phyloP scores from a whole-genome alignment of 1,140 invertebrate species.

The Cyclargus thomasi region DNA sequence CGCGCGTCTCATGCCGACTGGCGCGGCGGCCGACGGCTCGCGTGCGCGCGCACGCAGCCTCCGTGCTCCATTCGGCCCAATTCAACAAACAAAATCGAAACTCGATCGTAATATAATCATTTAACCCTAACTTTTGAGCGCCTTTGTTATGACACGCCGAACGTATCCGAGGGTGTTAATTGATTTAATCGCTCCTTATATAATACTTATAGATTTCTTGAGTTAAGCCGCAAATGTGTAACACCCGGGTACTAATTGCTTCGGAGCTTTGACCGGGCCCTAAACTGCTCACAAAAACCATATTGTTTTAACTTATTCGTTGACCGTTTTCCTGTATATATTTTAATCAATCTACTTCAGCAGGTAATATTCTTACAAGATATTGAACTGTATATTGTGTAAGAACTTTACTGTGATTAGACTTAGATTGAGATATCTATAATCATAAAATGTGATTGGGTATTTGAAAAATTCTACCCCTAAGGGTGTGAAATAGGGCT shows the following conservation, averaged over 20 bases:
- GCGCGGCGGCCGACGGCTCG: constrained; percentile 37
- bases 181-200: neutral
- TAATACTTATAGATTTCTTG: neutral
- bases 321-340: neutral
- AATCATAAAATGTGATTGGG: too few relatives aligned
- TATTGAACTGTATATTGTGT: too few relatives aligned
- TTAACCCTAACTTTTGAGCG: constrained; percentile 28
- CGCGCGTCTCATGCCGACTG: constrained; percentile 75
- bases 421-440: too few relatives aligned
- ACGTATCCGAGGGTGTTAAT: neutral
- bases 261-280: neutral
- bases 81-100: constrained; percentile 57
- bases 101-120: constrained; percentile 39
- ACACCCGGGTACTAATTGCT: neutral
- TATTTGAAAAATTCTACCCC: too few relatives aligned
- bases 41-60: constrained; percentile 64
- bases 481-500: too few relatives aligned
- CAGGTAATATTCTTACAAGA: too few relatives aligned
- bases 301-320: neutral
- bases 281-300: neutral
- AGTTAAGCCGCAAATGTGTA: neutral
- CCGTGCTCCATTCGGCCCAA: constrained; percentile 53
- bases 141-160: constrained; percentile 1
- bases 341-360: neutral
- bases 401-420: too few relatives aligned